Conservation (phyloP, 2,797 vertebrate genomes). For the Cossypha polioptera region DNA sequence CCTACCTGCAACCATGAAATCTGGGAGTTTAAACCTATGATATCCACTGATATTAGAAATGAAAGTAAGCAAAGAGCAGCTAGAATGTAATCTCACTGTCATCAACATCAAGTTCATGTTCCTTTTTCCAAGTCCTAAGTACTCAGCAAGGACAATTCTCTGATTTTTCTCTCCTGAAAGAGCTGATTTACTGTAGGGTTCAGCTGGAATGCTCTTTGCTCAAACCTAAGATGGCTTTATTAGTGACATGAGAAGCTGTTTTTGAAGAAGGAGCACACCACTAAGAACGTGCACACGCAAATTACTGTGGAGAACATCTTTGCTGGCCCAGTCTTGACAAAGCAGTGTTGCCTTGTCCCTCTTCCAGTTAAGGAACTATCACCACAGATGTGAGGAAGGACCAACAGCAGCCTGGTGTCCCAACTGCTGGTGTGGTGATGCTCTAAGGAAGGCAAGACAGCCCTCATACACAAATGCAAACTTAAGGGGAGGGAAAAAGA, state of each 20-base stretch:
- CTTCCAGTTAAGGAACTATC: background rate
- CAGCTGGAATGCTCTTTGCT: background rate
- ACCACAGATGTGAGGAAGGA: background rate
- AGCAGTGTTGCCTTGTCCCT: background rate
- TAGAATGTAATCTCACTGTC: background rate
- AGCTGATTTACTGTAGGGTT: background rate
- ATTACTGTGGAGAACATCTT: background rate
- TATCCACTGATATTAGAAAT: background rate
- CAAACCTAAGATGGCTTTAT: background rate
- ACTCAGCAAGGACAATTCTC: background rate
- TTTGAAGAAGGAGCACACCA: background rate
- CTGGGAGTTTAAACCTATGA: background rate
- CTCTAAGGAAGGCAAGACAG: background rate
- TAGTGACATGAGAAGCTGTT: background rate
- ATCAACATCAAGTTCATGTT: background rate
- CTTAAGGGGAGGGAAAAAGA: background rate
- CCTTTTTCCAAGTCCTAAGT: background rate
- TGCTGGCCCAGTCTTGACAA: background rate
- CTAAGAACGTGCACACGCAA: background rate
- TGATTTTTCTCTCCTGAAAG: background rate
- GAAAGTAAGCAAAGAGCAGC: background rate
- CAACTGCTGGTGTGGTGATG: rapidly evolving
- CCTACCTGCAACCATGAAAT: background rate
- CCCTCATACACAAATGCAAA: background rate
- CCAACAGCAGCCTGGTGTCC: background rate